Evolutionary conservation across 2,113 vertebrate species (phyloP), one percentile per base, ranked within the genome.

Genomic region (Neopipo cinnamomea): DNA sequence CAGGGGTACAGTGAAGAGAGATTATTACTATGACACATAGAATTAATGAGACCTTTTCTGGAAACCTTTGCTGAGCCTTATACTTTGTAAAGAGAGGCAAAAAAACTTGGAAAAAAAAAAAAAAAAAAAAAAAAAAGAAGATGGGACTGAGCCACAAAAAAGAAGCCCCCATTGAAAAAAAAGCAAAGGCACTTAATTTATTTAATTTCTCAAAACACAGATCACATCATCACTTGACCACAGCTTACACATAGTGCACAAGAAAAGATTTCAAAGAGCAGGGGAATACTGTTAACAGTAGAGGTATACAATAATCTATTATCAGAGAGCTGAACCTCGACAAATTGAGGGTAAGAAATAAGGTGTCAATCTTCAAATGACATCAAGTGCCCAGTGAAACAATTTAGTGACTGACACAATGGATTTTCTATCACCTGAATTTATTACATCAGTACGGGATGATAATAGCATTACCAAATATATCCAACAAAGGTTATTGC

Each of bases 41-140:
- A 93, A 94, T 93, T 96, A 96, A 93, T 86, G 79, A 95, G 72
- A 77, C 37, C 27, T 77, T 86, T 85, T 50, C 82, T 86, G 49
- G n/a, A 96, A 92, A 80, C 25, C 42, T 94, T 77, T 92, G 15
- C 49, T 66, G 55, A 56, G 35, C 15, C 8, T 70, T 53, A 41
- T 17, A 58, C 18, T 73, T 93, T 42, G 16, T 30, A 56, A 85
- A 77, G 90, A 52, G 35, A 83, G 13, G 7, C 12, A 83, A n/a
- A 88, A 91, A 77, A 65, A 14, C 4, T 17, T 59, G 16, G 66
- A 88, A 63, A 4, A 42, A 46, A 1, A 2, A 56, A 61, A 65
- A 4, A 4, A n/a, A 35, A 44, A 21, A 25, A 17, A 37, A 63
- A 70, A 22, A 49, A 3, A 9, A 28, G 5, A 58, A 71, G 3